These are phyloP conservation scores for Lathronympha strigana DNA, from an alignment of 2,888 invertebrate genomes.

Conservation along the genomic window DNA sequence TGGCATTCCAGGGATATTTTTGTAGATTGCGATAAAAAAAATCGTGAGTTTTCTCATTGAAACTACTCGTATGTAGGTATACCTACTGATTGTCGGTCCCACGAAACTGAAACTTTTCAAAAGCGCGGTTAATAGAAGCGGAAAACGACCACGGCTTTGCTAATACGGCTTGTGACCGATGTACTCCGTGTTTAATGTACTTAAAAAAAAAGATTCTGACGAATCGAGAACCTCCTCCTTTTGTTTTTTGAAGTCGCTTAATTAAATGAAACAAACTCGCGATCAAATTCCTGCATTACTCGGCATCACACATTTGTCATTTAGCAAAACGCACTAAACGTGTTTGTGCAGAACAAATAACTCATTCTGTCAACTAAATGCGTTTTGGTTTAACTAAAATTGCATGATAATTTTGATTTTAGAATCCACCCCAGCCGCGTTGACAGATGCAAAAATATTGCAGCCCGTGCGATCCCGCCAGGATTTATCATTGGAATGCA, in stretches of 20 bases:
- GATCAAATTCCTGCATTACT: conserved; percentile 26
- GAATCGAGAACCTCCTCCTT: too few relatives aligned
- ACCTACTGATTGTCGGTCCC: not conserved
- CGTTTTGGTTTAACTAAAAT: conserved; percentile 76
- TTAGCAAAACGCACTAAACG: conserved; percentile 61
- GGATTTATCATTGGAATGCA: conserved; percentile 40
- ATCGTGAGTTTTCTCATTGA: not conserved
- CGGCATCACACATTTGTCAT: conserved; percentile 48
- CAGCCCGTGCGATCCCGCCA: conserved; percentile 40
- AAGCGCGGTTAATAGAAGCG: too few relatives aligned
- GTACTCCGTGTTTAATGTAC: too few relatives aligned
- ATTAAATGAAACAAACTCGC: conserved; percentile 10
- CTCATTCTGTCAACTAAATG: conserved; percentile 77
- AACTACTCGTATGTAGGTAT: too few relatives aligned
- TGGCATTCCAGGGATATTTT: not conserved
- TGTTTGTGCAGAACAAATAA: conserved; percentile 66
- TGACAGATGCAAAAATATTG: conserved; percentile 72
- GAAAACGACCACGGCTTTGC: too few relatives aligned
- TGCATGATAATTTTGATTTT: conserved; percentile 79
- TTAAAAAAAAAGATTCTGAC: too few relatives aligned
- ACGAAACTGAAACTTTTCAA: not conserved
- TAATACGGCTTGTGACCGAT: too few relatives aligned
- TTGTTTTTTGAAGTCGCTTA: not conserved
- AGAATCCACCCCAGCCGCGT: conserved; percentile 63
- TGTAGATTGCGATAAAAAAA: not conserved